Percentiles rank a stretch among this genome's conserved stretches.
These are phyloP conservation scores for Eulemur rufifrons DNA, from an alignment of 2,113 vertebrate species.

Conservation along the genomic window DNA sequence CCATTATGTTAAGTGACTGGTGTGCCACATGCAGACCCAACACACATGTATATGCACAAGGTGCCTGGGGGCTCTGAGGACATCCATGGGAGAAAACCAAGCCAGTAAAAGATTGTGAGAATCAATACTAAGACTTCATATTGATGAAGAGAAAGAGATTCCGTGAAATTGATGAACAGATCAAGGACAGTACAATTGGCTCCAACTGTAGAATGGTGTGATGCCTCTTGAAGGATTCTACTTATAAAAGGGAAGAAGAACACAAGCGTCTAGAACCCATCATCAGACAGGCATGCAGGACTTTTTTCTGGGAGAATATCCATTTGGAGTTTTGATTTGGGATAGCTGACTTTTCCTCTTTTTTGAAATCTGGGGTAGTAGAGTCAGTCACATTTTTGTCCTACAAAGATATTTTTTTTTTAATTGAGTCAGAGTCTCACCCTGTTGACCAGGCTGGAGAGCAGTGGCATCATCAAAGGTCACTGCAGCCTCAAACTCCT, in stretches of 20 bases:
- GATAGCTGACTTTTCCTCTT: not conserved
- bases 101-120: not conserved
- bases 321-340: not conserved
- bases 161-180: not conserved
- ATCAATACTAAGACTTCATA: not conserved
- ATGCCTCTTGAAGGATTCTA: not conserved
- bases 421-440: too few species aligned
- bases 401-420: not conserved
- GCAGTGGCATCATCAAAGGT: too few species aligned
- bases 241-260: not conserved
- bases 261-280: not conserved
- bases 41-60: not conserved
- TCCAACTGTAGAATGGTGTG: not conserved
- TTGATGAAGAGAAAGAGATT: not conserved
- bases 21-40: not conserved
- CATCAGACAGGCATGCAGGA: not conserved
- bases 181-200: not conserved
- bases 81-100: not conserved
- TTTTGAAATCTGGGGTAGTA: not conserved
- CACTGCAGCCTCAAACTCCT: too few species aligned
- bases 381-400: not conserved
- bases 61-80: not conserved
- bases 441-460: too few species aligned
- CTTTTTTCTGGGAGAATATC: not conserved
- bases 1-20: not conserved